Conservation (phyloP, 1,140 invertebrate genomes). For the Linepithema humile region DNA sequence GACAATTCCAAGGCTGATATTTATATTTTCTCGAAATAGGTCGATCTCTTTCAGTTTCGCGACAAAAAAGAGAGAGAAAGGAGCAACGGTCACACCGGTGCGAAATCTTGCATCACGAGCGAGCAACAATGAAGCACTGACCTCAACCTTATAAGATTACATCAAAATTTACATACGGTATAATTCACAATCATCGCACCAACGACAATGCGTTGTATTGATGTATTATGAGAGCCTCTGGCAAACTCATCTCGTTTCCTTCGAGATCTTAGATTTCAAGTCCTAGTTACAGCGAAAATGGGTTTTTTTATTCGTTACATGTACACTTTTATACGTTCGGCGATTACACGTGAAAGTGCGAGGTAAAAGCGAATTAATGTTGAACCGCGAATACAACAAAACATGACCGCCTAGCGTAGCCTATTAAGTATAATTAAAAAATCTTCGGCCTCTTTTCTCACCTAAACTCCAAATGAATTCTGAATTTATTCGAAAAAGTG, state of each 20-base stretch:
- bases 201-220: background rate
- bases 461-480: background rate
- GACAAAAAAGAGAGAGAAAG: too few species aligned
- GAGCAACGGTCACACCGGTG: background rate
- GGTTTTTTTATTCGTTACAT: background rate
- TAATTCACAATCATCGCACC: slow-evolving; percentile 17
- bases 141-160: slow-evolving; percentile 47
- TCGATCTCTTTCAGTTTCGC: background rate
- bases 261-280: background rate
- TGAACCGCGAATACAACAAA: background rate
- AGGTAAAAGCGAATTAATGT: slow-evolving; percentile 30
- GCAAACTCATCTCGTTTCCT: background rate
- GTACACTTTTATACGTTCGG: background rate
- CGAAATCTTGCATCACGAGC: background rate
- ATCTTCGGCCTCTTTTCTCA: background rate
- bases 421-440: slow-evolving; percentile 30
- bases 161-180: slow-evolving; percentile 39
- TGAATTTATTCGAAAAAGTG: background rate
- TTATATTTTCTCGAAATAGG: background rate
- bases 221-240: background rate
- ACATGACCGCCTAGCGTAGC: background rate
- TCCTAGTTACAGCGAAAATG: background rate
- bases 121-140: slow-evolving; percentile 25
- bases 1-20: background rate
- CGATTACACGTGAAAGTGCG: slow-evolving; percentile 16